Conservation (phyloP, 2,113 vertebrate species). For the Turnix velox region DNA sequence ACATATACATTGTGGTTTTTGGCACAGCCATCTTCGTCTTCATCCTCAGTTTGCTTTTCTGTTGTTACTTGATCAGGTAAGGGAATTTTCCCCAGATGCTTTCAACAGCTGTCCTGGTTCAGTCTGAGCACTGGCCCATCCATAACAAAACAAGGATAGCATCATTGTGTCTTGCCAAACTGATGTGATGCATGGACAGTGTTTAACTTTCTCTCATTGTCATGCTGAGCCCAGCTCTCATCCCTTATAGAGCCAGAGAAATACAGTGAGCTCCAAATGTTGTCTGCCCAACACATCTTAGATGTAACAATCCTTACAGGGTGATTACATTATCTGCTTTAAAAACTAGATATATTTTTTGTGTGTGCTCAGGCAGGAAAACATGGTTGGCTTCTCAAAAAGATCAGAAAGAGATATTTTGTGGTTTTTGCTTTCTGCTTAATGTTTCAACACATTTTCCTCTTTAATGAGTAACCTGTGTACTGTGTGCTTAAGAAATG, state of each 20-base stretch:
- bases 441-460: not conserved
- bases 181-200: not conserved
- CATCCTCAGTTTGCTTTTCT: constrained; percentile 99
- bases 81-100: not conserved
- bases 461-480: constrained; percentile 34
- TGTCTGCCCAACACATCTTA: not conserved
- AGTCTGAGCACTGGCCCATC: not conserved
- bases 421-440: not conserved
- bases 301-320: not conserved
- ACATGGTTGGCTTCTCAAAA: not conserved
- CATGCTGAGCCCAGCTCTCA: not conserved
- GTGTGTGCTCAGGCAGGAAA: not conserved
- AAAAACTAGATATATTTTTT: not conserved
- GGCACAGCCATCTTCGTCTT: constrained; percentile 98
- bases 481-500: constrained; percentile 15
- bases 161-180: not conserved
- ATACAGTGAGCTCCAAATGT: fast-evolving
- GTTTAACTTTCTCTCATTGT: not conserved
- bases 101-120: not conserved
- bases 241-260: not conserved
- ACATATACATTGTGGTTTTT: constrained; percentile 99
- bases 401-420: not conserved
- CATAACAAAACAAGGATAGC: not conserved
- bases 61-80: constrained; percentile 99
- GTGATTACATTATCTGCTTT: fast-evolving